These are phyloP conservation scores for Falco cherrug DNA, from an alignment of 2,797 vertebrate genomes.

Conservation along the genomic window DNA sequence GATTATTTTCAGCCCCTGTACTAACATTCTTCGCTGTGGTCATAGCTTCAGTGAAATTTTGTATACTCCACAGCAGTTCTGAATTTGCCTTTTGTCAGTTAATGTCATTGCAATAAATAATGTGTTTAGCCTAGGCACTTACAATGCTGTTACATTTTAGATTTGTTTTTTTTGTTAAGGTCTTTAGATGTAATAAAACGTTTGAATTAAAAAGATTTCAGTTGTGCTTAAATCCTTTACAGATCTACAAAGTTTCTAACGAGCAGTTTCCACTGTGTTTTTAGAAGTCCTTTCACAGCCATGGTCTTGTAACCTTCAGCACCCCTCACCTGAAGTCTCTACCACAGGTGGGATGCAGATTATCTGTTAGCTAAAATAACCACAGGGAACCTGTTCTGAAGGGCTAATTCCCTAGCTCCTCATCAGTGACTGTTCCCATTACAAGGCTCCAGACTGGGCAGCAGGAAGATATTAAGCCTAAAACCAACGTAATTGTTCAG, in stretches of 20 bases:
- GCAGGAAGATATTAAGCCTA: neutral
- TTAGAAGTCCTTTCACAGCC: neutral
- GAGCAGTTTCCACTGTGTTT: neutral
- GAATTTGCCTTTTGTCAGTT: neutral
- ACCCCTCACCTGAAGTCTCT: neutral
- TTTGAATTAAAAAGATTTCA: neutral
- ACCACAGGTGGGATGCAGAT: neutral
- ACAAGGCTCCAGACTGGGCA: neutral
- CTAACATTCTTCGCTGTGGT: neutral
- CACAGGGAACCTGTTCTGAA: neutral
- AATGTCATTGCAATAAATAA: neutral
- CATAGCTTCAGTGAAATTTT: neutral
- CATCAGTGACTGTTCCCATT: neutral
- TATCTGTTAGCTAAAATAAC: neutral
- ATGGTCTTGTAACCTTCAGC: neutral
- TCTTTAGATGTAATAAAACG: neutral
- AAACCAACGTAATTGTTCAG: neutral
- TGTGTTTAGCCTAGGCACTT: neutral
- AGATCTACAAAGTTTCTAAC: neutral
- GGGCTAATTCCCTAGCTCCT: neutral
- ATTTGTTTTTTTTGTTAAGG: neutral
- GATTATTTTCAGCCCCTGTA: neutral
- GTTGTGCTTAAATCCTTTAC: neutral
- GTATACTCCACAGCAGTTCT: neutral
- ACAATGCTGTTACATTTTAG: neutral